phyloP scores from a whole-genome alignment of 2,888 invertebrate species.

The Eugnorisma glareosa region DNA sequence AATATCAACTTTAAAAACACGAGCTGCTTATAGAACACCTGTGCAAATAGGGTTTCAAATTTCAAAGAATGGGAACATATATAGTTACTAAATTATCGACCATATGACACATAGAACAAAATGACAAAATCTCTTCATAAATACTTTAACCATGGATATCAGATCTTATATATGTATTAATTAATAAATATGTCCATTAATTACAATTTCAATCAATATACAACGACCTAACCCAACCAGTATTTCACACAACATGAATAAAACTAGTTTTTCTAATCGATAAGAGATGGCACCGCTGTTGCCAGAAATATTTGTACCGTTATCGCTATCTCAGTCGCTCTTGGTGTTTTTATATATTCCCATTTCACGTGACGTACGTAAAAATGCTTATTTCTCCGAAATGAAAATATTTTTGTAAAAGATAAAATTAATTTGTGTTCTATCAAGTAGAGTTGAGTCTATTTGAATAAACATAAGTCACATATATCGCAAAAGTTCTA shows the following conservation, averaged over 20 bases:
- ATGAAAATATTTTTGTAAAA: not conserved
- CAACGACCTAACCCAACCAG: not conserved
- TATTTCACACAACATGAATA: not conserved
- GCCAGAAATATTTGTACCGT: constrained; percentile 3
- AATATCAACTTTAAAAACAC: not conserved
- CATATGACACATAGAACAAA: not conserved
- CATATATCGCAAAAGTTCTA: not conserved
- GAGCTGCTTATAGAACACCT: not conserved
- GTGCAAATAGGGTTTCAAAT: not conserved
- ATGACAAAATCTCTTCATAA: not conserved
- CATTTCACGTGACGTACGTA: constrained; percentile 6
- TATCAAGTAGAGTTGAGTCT: fast-evolving
- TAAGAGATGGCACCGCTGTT: constrained; percentile 42
- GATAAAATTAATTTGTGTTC: not conserved
- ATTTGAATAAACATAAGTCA: not conserved
- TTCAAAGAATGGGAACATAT: not conserved
- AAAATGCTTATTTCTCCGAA: constrained; percentile 2
- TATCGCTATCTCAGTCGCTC: constrained; percentile 36
- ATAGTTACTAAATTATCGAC: not conserved
- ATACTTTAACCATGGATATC: not conserved
- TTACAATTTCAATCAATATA: not conserved
- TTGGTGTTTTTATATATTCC: not conserved
- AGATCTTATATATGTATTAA: too few relatives aligned
- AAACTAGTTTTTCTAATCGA: constrained; percentile 17
- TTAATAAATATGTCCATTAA: not conserved